phyloP scores from a whole-genome alignment of 2,797 vertebrate genomes.

The Rhinogobio ventralis region DNA sequence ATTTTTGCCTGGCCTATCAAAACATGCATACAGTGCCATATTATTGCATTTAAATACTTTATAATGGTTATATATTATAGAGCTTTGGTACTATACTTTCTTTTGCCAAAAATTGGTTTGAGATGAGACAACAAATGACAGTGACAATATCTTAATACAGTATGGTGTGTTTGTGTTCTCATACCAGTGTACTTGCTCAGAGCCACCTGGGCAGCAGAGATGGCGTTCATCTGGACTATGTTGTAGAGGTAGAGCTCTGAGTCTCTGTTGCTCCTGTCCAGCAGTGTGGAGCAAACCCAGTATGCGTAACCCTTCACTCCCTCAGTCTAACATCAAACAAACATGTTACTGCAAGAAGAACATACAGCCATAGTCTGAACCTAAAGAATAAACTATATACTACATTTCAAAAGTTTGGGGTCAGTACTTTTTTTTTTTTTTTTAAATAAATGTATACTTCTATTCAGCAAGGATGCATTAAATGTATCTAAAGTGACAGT shows the following conservation, averaged over 20 bases:
- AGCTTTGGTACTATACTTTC: background rate
- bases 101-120: background rate
- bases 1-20: background rate
- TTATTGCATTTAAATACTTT: background rate
- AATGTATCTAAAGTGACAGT: background rate
- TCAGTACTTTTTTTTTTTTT: background rate
- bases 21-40: background rate
- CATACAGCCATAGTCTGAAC: background rate
- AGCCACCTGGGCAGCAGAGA: slow-evolving; percentile 90
- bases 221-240: slow-evolving; percentile 96
- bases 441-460: background rate
- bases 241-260: slow-evolving; percentile 92
- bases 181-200: slow-evolving; percentile 94
- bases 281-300: slow-evolving; percentile 94
- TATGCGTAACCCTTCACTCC: slow-evolving; percentile 95
- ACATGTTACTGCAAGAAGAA: slow-evolving; percentile 21
- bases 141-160: background rate
- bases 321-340: slow-evolving; percentile 79
- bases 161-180: slow-evolving; percentile 11
- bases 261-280: slow-evolving; percentile 92
- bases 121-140: background rate
- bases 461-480: background rate
- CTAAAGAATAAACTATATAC: background rate
- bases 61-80: background rate
- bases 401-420: background rate